phyloP scores from a whole-genome alignment of 2,113 vertebrate species.

The Bubo blakistoni region DNA sequence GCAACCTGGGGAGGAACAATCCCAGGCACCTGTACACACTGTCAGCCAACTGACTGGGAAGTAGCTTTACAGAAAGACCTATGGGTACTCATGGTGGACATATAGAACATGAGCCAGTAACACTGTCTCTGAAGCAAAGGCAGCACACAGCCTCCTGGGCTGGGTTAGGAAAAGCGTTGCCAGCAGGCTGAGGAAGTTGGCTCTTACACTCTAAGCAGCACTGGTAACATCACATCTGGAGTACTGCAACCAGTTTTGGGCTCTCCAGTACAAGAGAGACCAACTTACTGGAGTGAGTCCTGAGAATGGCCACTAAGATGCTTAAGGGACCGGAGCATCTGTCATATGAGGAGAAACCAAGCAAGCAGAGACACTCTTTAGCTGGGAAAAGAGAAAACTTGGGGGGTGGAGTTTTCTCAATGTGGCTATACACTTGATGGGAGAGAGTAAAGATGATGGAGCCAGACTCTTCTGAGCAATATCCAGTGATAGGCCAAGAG shows the following conservation, averaged over 20 bases:
- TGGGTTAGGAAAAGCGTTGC: not conserved
- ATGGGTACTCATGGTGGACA: not conserved
- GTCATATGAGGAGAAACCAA: not conserved
- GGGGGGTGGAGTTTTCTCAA: fast-evolving
- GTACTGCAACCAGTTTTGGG: not conserved
- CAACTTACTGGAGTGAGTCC: not conserved
- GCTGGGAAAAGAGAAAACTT: not conserved
- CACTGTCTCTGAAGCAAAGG: not conserved
- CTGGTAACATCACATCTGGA: not conserved
- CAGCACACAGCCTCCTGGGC: not conserved
- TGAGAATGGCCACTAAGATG: not conserved
- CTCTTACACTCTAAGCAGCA: not conserved
- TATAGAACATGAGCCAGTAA: not conserved
- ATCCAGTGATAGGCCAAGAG: not conserved
- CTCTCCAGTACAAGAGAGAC: not conserved
- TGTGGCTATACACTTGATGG: not conserved
- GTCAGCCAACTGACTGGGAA: not conserved
- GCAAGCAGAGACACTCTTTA: not conserved
- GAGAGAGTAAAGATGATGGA: not conserved
- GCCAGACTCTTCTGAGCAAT: not conserved
- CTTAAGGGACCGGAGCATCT: not conserved
- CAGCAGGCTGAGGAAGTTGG: not conserved
- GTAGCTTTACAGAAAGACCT: not conserved
- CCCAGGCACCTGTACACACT: not conserved
- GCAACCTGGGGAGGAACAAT: not conserved